These are phyloP conservation scores for Anthopleura sola DNA, from an alignment of 64 coral and sea anemone species.

Conservation along the genomic window DNA sequence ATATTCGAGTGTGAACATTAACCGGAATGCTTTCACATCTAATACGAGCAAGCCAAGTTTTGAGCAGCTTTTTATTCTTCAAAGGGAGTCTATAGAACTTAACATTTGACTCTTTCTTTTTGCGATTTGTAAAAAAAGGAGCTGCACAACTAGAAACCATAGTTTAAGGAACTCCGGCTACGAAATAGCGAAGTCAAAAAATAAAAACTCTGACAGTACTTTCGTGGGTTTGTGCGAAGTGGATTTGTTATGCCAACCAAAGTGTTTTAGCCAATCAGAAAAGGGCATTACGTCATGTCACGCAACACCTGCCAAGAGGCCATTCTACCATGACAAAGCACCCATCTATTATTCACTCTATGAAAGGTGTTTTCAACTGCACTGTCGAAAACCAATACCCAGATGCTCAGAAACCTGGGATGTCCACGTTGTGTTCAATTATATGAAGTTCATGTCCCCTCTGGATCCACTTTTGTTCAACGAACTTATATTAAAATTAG, in stretches of 20 bases:
- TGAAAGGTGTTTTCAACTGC: too few relatives aligned
- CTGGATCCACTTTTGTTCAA: too few relatives aligned
- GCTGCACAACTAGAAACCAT: constrained; percentile 3
- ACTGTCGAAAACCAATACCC: too few relatives aligned
- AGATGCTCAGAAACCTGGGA: too few relatives aligned
- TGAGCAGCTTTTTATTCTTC: neutral
- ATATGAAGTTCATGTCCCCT: too few relatives aligned
- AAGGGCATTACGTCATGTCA: neutral
- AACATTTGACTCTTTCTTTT: neutral
- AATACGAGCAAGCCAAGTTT: constrained; percentile 2
- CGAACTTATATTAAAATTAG: too few relatives aligned
- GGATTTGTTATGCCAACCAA: neutral
- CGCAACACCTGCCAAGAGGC: constrained; percentile 1
- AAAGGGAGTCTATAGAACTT: neutral
- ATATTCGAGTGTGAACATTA: constrained; percentile 4
- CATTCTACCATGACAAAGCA: too few relatives aligned
- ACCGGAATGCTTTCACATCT: constrained; percentile 23
- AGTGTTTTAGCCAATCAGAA: neutral
- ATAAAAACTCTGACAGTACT: neutral
- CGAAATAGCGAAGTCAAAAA: too few relatives aligned
- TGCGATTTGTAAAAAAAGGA: neutral
- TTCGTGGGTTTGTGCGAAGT: neutral
- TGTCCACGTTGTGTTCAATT: too few relatives aligned
- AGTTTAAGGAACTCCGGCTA: neutral
- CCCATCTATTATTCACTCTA: too few relatives aligned